Base-by-base conservation (phyloP, 1,140 invertebrate genomes). In the Ips nitidus region DNA sequence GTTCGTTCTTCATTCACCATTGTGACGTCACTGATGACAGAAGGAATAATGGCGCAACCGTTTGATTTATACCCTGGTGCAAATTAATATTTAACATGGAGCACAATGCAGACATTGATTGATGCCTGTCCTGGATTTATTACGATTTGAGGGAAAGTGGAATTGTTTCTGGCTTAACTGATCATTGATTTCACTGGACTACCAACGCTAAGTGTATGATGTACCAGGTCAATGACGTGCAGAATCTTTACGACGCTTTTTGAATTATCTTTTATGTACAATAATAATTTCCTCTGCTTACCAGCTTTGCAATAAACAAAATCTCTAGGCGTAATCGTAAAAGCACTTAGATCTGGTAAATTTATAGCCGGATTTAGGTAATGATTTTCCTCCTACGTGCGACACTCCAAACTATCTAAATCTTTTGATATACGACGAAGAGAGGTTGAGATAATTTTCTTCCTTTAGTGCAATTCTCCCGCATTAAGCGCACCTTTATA, bases 291-390 rank as follows among this genome's bases (percentile, higher is more conserved):
- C 37, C 8, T 47, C 4, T n/a, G 8, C 8, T 47, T 47, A 55
- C 52, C 52, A 7, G 37, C 36, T 36, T 55, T 55, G 37, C 52
- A 55, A 40, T 58, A 58, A 58, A 58, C 6, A 41, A 58, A 58
- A 58, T 4, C 40, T 58, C 56, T 58, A 58, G 39, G 56, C 40
- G 36, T 37, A 41, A 58, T 58, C 56, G 56, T 41, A 58, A 58
- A 58, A 6, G 4, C 56, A 41, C 40, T 58, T 40, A 58, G 41
- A 58, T 58, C 56, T 41, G 7, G 56, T 22, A 6, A n/a, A 58
- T 58, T 40, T 58, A 39, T 58, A 40, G 56, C 56, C 40, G 56
- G 37, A 41, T 58, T 58, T 58, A 58, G 41, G 7, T 41, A 39
- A 41, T 41, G 56, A 58, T 39, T 41, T 58, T 2, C 37, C 56